These are phyloP conservation scores for Rhamphomyia laevipes DNA, from an alignment of 2,888 invertebrate genomes.

Conservation along the genomic window DNA sequence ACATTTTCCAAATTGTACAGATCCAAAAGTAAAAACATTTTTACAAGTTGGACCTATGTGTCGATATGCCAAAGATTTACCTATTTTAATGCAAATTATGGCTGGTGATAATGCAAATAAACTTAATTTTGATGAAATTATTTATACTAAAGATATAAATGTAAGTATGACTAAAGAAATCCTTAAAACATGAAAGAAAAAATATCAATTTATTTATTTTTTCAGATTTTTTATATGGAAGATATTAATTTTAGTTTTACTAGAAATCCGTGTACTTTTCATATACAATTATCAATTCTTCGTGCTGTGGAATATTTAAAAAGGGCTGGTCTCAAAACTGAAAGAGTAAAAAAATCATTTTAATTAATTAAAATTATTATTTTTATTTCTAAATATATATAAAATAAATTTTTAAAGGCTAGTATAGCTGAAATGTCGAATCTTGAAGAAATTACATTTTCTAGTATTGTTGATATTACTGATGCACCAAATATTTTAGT, in stretches of 20 bases:
- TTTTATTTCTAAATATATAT: too few relatives aligned
- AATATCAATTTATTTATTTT: slow-evolving; percentile 16
- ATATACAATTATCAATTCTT: slow-evolving; percentile 19
- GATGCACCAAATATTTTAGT: slow-evolving; percentile 13
- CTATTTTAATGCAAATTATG: slow-evolving; percentile 51
- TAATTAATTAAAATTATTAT: neutral
- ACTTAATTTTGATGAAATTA: slow-evolving; percentile 42
- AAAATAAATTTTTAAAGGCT: slow-evolving; percentile 6
- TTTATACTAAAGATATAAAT: slow-evolving; percentile 38
- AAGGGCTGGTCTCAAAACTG: slow-evolving; percentile 20
- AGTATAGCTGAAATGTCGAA: slow-evolving; percentile 8
- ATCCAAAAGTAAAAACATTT: slow-evolving; percentile 40
- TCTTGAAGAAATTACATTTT: slow-evolving; percentile 12
- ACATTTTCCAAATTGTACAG: slow-evolving; percentile 46
- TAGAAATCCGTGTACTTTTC: neutral
- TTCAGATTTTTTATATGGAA: slow-evolving; percentile 43
- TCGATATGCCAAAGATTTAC: slow-evolving; percentile 65
- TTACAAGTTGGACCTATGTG: slow-evolving; percentile 61
- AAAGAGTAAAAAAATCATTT: slow-evolving; percentile 8
- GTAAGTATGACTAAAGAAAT: slow-evolving; percentile 22
- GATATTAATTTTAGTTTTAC: slow-evolving; percentile 45
- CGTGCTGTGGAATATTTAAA: slow-evolving; percentile 27
- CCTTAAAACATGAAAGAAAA: neutral
- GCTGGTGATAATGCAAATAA: slow-evolving; percentile 37
- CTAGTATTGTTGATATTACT: slow-evolving; percentile 10